A percentile compares a stretch with the other conserved stretches of the same genome.
These are phyloP conservation scores for Apoda limacodes DNA, from an alignment of 2,888 invertebrate genomes.

Conservation along the genomic window DNA sequence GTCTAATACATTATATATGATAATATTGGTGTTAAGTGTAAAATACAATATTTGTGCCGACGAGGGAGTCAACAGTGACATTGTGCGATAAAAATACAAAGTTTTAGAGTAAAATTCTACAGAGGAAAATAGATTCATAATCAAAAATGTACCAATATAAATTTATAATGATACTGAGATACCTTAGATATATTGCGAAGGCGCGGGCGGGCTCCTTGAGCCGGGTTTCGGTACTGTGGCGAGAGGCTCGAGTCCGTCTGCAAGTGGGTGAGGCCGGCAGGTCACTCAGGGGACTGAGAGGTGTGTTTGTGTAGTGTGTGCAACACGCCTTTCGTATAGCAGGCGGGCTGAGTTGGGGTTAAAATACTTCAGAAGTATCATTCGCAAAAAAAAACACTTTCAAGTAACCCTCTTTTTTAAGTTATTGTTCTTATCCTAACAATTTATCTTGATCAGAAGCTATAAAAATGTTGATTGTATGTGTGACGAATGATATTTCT, in stretches of 20 bases:
- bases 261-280: conserved; percentile 2
- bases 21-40: conserved; percentile 60
- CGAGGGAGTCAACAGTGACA: conserved; percentile 53
- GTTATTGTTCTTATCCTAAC: too few species aligned
- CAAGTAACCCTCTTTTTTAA: too few species aligned
- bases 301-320: too few species aligned
- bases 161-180: conserved; percentile 55
- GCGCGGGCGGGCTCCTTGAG: conserved; percentile 34
- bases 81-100: conserved; percentile 46
- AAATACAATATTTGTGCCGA: conserved; percentile 50
- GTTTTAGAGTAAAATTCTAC: conserved; percentile 72
- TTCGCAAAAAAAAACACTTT: too few species aligned
- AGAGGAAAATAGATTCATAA: conserved; percentile 72
- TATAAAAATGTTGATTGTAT: too few species aligned
- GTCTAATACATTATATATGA: conserved; percentile 40
- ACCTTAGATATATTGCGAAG: conserved; percentile 55
- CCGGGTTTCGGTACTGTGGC: conserved; percentile 14
- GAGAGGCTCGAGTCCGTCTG: conserved; percentile 15
- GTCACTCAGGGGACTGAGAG: too few species aligned
- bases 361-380: too few species aligned
- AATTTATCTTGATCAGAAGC: too few species aligned
- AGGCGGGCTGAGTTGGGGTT: too few species aligned
- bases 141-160: conserved; percentile 81
- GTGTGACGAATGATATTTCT: too few species aligned
- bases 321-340: too few species aligned